Evolutionary conservation across 2,888 invertebrate species (phyloP).

Genomic region (Eucriotettix oculatus): DNA sequence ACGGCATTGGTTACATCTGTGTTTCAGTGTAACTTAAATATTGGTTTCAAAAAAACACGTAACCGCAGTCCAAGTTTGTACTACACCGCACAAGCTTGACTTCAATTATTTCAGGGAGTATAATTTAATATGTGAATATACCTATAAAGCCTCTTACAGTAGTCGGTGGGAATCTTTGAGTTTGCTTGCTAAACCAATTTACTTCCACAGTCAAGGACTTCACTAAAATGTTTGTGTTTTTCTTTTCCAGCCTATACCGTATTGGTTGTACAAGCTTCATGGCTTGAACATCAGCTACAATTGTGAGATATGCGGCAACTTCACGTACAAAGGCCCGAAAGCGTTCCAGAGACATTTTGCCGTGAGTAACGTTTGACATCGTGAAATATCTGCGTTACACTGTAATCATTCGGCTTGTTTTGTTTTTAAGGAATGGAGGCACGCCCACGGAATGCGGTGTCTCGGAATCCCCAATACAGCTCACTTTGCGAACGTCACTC

Average conservation of each 20-base stretch:
- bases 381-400: neutral
- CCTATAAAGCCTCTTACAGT: no score
- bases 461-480: slow-evolving; percentile 98
- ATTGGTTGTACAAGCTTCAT: slow-evolving; percentile 90
- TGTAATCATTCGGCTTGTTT: neutral
- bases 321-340: slow-evolving; percentile 95
- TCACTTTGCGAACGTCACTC: slow-evolving; percentile 98
- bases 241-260: slow-evolving; percentile 12
- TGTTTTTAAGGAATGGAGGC: slow-evolving; percentile 41
- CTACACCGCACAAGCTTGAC: no score
- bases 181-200: no score
- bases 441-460: slow-evolving; percentile 86
- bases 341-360: slow-evolving; percentile 99
- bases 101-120: no score
- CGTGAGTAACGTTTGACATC: slow-evolving; percentile 21
- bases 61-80: no score
- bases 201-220: no score
- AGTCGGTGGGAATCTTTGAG: no score
- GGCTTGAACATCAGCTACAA: slow-evolving; percentile 97
- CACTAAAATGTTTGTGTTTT: neutral
- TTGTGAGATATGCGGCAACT: slow-evolving; percentile 99
- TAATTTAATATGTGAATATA: no score
- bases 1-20: no score
- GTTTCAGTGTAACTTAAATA: no score
- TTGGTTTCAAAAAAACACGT: no score